These are phyloP conservation scores for Ispidina lecontei DNA, from an alignment of 2,797 vertebrate genomes.

Conservation along the genomic window DNA sequence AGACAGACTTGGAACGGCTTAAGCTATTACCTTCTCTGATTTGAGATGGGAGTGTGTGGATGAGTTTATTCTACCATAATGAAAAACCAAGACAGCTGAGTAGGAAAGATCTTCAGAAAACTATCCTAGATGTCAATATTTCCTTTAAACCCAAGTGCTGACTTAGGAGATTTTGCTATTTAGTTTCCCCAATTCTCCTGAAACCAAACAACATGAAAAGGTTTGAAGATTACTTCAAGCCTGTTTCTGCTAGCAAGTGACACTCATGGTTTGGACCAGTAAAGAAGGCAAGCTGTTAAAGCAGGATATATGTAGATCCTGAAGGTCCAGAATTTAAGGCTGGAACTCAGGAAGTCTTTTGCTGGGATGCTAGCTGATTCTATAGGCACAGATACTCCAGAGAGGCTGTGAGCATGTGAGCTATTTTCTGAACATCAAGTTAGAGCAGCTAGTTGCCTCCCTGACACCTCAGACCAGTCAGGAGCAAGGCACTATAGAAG, in stretches of 20 bases:
- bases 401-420: background rate
- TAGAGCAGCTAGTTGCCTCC: background rate
- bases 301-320: fast-evolving
- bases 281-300: background rate
- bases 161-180: background rate
- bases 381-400: background rate
- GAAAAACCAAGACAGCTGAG: background rate
- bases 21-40: background rate
- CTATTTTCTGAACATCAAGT: background rate
- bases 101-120: background rate
- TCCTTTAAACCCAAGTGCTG: background rate
- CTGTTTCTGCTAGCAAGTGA: background rate
- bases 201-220: background rate
- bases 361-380: background rate
- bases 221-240: background rate
- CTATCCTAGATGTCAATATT: background rate
- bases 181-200: background rate
- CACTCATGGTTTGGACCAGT: background rate
- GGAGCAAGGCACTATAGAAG: background rate
- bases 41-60: background rate
- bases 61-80: background rate
- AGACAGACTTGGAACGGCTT: background rate
- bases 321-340: background rate
- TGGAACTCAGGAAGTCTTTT: background rate
- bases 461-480: background rate